These are phyloP conservation scores for Microcaecilia unicolor DNA, from an alignment of 2,797 vertebrate species.

Conservation along the genomic window DNA sequence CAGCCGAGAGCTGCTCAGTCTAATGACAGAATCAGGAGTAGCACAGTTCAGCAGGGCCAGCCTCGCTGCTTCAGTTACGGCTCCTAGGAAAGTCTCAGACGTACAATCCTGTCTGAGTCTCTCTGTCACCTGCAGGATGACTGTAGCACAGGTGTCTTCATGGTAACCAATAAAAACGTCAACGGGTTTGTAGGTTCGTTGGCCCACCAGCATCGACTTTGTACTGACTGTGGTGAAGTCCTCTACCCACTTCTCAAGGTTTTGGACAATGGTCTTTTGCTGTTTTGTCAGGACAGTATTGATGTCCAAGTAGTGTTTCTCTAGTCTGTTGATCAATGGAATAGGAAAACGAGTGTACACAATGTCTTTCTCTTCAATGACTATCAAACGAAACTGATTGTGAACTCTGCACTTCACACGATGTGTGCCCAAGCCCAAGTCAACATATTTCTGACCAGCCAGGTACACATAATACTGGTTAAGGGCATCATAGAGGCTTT, in stretches of 20 bases:
- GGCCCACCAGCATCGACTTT: conserved; percentile 10
- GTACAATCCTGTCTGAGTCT: conserved; percentile 25
- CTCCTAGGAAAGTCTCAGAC: conserved; percentile 17
- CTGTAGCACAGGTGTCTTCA: conserved; percentile 79
- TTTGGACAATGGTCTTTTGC: conserved; percentile 54
- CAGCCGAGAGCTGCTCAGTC: conserved; percentile 51
- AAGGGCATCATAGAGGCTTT: conserved; percentile 94
- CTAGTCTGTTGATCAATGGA: conserved; percentile 90
- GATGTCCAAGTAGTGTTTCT: conserved; percentile 93
- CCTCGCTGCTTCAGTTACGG: conserved; percentile 53
- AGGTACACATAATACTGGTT: conserved; percentile 94
- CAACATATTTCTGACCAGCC: conserved; percentile 91
- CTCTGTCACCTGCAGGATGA: conserved; percentile 71
- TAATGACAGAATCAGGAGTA: conserved; percentile 82
- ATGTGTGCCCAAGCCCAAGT: conserved; percentile 89
- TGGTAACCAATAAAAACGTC: conserved; percentile 91
- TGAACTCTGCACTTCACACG: conserved; percentile 95
- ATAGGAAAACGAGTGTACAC: conserved; percentile 89
- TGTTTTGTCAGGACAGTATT: conserved; percentile 66
- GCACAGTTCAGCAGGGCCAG: conserved; percentile 74
- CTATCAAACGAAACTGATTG: conserved; percentile 75
- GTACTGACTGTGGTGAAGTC: conserved; percentile 41
- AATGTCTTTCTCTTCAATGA: conserved; percentile 88
- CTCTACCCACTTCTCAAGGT: conserved; percentile 66
- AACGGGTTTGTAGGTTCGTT: conserved; percentile 53